Percentiles rank a stretch among this genome's conserved stretches.
Evolutionary conservation across 2,113 vertebrate species (phyloP).

Genomic region (Miniopterus natalensis): DNA sequence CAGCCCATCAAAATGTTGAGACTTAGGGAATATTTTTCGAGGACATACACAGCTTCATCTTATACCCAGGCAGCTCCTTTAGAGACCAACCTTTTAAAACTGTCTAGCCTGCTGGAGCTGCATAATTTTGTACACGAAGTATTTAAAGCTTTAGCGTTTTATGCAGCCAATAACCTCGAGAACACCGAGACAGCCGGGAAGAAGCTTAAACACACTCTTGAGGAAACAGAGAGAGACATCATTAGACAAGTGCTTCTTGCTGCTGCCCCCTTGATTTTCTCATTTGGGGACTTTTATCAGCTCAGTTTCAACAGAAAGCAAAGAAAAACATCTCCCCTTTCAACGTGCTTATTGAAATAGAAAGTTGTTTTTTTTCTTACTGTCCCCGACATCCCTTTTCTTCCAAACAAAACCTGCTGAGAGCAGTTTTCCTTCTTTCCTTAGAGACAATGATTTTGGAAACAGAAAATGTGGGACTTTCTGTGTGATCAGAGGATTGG

Average conservation of each 20-base stretch:
- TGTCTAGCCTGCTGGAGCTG: slow-evolving; percentile 64
- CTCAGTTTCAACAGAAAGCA: slow-evolving; percentile 83
- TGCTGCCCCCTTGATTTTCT: slow-evolving; percentile 81
- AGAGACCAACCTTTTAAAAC: slow-evolving; percentile 61
- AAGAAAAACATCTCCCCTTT: slow-evolving; percentile 80
- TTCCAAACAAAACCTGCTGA: slow-evolving; percentile 66
- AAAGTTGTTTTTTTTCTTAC: slow-evolving; percentile 67
- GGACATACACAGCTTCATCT: slow-evolving; percentile 16
- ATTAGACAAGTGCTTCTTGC: slow-evolving; percentile 80
- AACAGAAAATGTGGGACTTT: slow-evolving; percentile 58
- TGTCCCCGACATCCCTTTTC: slow-evolving; percentile 76
- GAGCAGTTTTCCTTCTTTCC: slow-evolving; percentile 59
- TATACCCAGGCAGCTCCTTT: neutral
- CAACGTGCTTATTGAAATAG: slow-evolving; percentile 83
- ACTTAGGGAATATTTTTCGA: neutral
- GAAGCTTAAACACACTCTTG: slow-evolving; percentile 83
- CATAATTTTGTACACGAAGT: slow-evolving; percentile 76
- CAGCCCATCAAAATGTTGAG: neutral
- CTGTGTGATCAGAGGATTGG: neutral
- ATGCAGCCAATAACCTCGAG: slow-evolving; percentile 83
- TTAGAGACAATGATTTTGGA: slow-evolving; percentile 73
- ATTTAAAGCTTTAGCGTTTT: slow-evolving; percentile 82
- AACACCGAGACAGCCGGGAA: slow-evolving; percentile 79
- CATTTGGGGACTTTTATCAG: slow-evolving; percentile 82
- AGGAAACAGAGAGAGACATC: slow-evolving; percentile 83